Evolutionary conservation across 2,888 invertebrate genomes (phyloP), one percentile per base, ranked within the genome.

Genomic region (Drosophila algonquin): DNA sequence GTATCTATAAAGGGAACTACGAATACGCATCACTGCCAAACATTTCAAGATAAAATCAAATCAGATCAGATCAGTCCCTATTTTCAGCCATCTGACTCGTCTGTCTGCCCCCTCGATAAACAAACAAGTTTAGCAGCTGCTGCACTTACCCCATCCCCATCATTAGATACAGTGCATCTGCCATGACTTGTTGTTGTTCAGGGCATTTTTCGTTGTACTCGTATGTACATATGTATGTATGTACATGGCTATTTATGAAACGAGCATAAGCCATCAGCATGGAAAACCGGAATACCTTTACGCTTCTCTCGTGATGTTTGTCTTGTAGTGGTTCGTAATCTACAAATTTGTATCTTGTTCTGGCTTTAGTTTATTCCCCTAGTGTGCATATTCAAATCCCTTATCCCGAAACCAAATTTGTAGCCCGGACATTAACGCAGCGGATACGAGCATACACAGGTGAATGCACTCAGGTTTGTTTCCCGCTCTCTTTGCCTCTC

Each of bases 291-390:
- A 40, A 40, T n/a, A 7, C n/a, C 2, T 7, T n/a, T 30, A 50
- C 55, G 50, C 16, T 54, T 59, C 52, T 50, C 61, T 58, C 57
- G 24, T 58, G 12, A 46, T 35, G 10, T 56, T 40, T 50, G 46
- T 27, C 52, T 55, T 46, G 14, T 24, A 63, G 50, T 73, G 61
- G 65, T 54, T 65, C 48, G 45, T 64, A 73, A 73, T 73, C 75
- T 65, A 70, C 56, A 63, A 63, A 63, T 70, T 76, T 62, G 65
- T 77, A 70, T 69, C 78, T 53, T 40, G 40, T 48, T 65, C 21
- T 53, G 48, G 48, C 44, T 4, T 52, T 27, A 35, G 30, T 54
- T 35, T 35, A 12, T 35, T 5, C 10, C 24, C 10, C 18, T 27
- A 6, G 45, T 46, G 46, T 61, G 61, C 32, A 40, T 18, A 52